Conservation (phyloP, 2,888 invertebrate genomes). For the Diaprepes abbreviatus region DNA sequence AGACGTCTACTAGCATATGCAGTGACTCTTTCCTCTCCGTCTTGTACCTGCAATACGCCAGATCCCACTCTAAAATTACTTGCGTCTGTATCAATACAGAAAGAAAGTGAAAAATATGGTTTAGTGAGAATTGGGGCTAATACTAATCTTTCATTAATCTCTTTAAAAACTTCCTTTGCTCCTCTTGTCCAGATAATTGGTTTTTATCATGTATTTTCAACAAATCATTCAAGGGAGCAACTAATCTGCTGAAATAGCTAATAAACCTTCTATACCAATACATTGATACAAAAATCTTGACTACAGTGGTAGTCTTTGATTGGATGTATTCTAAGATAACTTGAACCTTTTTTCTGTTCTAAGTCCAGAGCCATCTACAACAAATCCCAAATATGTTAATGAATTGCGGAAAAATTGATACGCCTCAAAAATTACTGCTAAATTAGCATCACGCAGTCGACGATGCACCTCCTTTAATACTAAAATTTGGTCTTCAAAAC, state of each 20-base stretch:
- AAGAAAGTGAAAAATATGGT: constrained; percentile 52
- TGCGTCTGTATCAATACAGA: constrained; percentile 55
- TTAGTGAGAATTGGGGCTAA: constrained; percentile 50
- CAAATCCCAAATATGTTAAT: constrained; percentile 40
- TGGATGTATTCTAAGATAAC: too few relatives aligned
- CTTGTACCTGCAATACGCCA: constrained; percentile 24
- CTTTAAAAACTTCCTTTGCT: constrained; percentile 42
- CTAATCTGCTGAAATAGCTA: too few relatives aligned
- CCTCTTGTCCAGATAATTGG: constrained; percentile 50
- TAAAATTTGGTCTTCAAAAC: constrained; percentile 36
- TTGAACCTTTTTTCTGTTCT: too few relatives aligned
- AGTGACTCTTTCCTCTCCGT: constrained; percentile 29
- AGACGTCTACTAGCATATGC: constrained; percentile 49
- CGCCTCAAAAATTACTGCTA: constrained; percentile 37
- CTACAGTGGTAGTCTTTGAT: constrained; percentile 51
- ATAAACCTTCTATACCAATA: too few relatives aligned
- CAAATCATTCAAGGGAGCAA: constrained; percentile 53
- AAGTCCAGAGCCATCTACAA: constrained; percentile 27
- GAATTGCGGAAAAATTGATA: constrained; percentile 38
- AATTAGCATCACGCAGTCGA: too few relatives aligned
- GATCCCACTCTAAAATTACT: constrained; percentile 31
- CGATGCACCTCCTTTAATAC: constrained; percentile 26
- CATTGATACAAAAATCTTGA: too few relatives aligned
- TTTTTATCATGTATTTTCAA: constrained; percentile 51
- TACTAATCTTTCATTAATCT: constrained; percentile 52